Evolutionary conservation across 2,797 vertebrate species (phyloP).

Genomic region (Labroides dimidiatus): DNA sequence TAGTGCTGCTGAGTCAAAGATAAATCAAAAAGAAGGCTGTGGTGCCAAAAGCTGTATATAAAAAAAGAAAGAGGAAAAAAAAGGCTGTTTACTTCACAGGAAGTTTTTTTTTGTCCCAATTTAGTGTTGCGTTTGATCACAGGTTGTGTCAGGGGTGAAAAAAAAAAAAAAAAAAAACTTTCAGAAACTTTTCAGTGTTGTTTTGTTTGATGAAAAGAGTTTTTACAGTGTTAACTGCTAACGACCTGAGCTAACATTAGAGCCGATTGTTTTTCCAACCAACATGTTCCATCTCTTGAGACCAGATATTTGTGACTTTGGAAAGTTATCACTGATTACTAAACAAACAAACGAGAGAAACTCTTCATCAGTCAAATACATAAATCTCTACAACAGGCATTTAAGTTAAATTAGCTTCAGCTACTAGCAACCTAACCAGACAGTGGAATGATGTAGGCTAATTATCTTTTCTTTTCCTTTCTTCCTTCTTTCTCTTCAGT

Average conservation of each 20-base stretch:
- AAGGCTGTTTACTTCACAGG: neutral
- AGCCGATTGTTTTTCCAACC: too few relatives aligned
- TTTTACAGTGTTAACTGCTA: neutral
- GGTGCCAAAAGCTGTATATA: slow-evolving; percentile 4
- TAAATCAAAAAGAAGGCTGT: slow-evolving; percentile 17
- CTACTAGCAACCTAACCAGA: neutral
- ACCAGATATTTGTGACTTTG: too few relatives aligned
- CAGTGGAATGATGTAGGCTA: too few relatives aligned
- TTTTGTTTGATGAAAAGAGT: neutral
- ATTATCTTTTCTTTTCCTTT: neutral
- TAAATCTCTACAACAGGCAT: neutral
- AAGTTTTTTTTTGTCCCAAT: neutral
- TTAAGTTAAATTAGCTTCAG: neutral
- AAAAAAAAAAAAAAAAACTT: neutral
- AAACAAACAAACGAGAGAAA: too few relatives aligned
- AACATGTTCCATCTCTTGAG: too few relatives aligned
- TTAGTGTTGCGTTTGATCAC: neutral
- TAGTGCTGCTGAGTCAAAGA: slow-evolving; percentile 24
- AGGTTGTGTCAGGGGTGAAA: neutral
- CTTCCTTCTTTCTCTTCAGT: slow-evolving; percentile 1
- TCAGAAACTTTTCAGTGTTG: neutral
- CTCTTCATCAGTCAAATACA: neutral
- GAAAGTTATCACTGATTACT: too few relatives aligned
- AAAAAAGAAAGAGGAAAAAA: neutral
- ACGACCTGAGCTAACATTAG: neutral